Conservation (phyloP, 1,140 invertebrate genomes). For the Sweltsa coloradensis region DNA sequence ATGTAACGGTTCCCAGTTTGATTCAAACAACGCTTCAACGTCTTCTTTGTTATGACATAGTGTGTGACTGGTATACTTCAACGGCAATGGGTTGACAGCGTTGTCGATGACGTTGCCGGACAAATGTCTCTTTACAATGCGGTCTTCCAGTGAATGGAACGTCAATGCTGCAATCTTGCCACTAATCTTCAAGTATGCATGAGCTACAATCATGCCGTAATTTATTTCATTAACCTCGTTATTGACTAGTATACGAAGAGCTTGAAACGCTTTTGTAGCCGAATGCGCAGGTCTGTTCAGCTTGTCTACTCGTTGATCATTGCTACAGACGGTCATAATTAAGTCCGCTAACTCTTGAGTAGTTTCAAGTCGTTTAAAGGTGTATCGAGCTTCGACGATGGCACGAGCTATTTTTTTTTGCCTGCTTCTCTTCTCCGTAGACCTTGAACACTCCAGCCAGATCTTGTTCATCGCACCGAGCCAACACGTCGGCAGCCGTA, state of each 20-base stretch:
- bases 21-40: conserved; percentile 42
- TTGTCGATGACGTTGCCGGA: conserved; percentile 58
- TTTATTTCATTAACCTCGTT: conserved; percentile 95
- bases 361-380: conserved; percentile 64
- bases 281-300: conserved; percentile 60
- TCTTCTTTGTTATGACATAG: conserved; percentile 37
- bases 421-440: conserved; percentile 85
- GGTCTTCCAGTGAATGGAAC: conserved; percentile 91
- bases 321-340: conserved; percentile 50
- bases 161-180: conserved; percentile 71
- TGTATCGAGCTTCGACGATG: conserved; percentile 76
- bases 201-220: conserved; percentile 69
- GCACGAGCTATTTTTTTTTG: conserved; percentile 77
- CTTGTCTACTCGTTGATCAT: conserved; percentile 48
- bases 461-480: conserved; percentile 60
- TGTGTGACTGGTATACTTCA: conserved; percentile 43
- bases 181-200: conserved; percentile 59
- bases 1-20: conserved; percentile 62
- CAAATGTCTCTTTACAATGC: conserved; percentile 87
- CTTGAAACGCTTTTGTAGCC: conserved; percentile 90
- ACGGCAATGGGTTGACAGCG: conserved; percentile 45
- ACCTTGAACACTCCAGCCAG: conserved; percentile 71
- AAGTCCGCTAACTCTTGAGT: conserved; percentile 74
- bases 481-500: conserved; percentile 77
- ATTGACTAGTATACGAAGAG: conserved; percentile 90